Evolutionary conservation across 2,113 vertebrate species (phyloP).

Genomic region (Equus przewalskii): DNA sequence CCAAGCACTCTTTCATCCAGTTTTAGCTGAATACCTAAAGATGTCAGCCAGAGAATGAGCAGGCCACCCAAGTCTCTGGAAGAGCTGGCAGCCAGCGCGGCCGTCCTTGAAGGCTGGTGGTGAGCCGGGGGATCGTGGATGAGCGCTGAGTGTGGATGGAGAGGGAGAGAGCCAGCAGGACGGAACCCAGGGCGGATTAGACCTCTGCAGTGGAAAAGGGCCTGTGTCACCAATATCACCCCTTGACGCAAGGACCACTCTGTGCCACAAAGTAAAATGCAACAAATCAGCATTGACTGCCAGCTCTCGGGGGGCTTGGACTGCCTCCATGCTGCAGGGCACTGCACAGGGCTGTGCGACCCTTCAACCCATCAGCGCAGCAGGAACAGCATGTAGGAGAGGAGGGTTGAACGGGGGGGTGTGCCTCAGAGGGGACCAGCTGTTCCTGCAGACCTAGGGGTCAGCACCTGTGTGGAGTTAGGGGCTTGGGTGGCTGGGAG

Average conservation of each 20-base stretch:
- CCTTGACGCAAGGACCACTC: not conserved
- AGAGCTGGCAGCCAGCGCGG: conserved; percentile 60
- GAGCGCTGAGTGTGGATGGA: conserved; percentile 51
- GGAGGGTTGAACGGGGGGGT: not conserved
- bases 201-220: not conserved
- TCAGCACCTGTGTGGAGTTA: fast-evolving
- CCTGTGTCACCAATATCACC: not conserved
- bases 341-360: fast-evolving
- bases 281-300: not conserved
- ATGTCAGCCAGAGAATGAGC: conserved; percentile 20
- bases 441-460: not conserved
- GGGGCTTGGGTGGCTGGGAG: not conserved
- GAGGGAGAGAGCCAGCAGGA: not conserved
- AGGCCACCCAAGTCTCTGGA: not conserved
- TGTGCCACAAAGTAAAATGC: too few species aligned
- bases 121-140: conserved; percentile 66
- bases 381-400: not conserved
- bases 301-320: not conserved
- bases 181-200: too few species aligned
- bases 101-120: conserved; percentile 53
- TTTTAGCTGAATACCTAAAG: conserved; percentile 71
- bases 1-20: conserved; percentile 42
- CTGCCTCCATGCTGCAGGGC: fast-evolving
- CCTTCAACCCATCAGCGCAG: not conserved
- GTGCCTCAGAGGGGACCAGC: not conserved